Evolutionary conservation across 2,113 vertebrate genomes (phyloP).

Genomic region (Pituophis catenifer): DNA sequence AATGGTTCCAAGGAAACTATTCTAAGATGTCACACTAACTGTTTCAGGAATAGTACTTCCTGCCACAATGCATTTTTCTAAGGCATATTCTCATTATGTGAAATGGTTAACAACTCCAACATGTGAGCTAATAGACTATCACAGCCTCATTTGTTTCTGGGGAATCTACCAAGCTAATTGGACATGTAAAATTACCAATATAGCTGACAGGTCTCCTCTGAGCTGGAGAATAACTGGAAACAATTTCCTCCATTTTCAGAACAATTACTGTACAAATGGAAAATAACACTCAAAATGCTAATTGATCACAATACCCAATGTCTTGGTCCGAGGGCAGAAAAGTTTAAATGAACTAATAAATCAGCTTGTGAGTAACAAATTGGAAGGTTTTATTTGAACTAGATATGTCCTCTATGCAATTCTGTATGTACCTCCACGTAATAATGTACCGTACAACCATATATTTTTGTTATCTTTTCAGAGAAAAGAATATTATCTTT

Average conservation of each 20-base stretch:
- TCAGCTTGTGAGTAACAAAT: background rate
- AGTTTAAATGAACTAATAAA: background rate
- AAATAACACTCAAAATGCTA: background rate
- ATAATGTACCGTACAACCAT: background rate
- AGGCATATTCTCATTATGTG: background rate
- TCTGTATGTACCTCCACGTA: background rate
- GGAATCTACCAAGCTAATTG: slow-evolving; percentile 36
- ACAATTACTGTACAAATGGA: slow-evolving; percentile 9
- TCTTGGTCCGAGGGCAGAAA: background rate
- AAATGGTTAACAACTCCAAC: slow-evolving; percentile 8
- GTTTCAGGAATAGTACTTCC: background rate
- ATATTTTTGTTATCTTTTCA: background rate
- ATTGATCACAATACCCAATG: background rate
- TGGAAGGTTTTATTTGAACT: background rate
- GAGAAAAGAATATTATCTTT: background rate
- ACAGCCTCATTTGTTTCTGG: slow-evolving; percentile 32
- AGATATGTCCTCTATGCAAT: background rate
- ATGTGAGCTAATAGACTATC: slow-evolving; percentile 25
- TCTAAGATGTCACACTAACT: background rate
- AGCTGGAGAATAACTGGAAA: slow-evolving; percentile 8
- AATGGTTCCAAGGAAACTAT: background rate
- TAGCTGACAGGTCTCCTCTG: slow-evolving; percentile 45
- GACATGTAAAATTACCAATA: slow-evolving; percentile 45
- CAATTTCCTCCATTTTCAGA: slow-evolving; percentile 31
- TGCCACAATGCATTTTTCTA: background rate